Evolutionary conservation across 2,113 vertebrate species (phyloP).

Genomic region (Cichladusa arquata): DNA sequence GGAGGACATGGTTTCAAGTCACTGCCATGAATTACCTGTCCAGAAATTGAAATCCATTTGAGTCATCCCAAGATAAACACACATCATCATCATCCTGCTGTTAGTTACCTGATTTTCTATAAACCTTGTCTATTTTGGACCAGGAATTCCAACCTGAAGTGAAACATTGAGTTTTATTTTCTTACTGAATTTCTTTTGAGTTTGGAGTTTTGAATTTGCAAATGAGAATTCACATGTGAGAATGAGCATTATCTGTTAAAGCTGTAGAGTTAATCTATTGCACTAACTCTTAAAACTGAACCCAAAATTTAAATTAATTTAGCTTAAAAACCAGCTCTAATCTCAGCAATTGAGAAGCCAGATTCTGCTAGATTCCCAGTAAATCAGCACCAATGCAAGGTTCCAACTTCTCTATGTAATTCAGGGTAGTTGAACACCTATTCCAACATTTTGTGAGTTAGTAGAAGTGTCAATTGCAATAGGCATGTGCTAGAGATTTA

Average conservation of each 20-base stretch:
- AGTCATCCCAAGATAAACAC: background rate
- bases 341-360: background rate
- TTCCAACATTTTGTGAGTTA: background rate
- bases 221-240: rapidly evolving
- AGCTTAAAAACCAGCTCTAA: background rate
- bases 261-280: background rate
- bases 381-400: background rate
- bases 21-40: background rate
- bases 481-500: background rate
- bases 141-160: background rate
- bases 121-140: background rate
- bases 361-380: background rate
- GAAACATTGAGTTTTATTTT: background rate
- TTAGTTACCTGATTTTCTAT: background rate
- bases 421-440: background rate
- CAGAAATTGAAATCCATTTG: background rate
- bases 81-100: background rate
- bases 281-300: background rate
- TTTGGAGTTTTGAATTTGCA: background rate
- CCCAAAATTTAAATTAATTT: background rate
- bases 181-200: background rate
- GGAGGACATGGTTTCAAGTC: background rate
- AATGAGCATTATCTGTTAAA: background rate
- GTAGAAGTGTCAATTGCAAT: background rate
- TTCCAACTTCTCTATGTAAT: background rate